Evolutionary conservation across 1,140 invertebrate species (phyloP).

Genomic region (Drosophila neocordata): DNA sequence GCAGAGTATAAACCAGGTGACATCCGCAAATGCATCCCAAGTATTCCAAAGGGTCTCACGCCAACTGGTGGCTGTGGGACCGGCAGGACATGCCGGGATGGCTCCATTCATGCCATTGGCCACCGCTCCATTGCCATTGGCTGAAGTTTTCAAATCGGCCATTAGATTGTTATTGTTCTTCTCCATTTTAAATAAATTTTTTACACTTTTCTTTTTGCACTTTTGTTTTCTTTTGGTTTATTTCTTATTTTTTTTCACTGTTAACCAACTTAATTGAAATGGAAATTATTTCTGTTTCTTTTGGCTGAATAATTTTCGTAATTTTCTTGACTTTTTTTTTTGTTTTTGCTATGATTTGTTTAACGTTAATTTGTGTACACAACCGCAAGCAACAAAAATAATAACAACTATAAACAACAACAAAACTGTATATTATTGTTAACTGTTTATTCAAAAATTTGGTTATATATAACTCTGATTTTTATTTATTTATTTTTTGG

Average conservation of each 20-base stretch:
- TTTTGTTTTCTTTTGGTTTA: constrained; percentile 29
- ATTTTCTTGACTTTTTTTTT: constrained; percentile 33
- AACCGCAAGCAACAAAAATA: constrained; percentile 45
- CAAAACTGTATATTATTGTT: constrained; percentile 27
- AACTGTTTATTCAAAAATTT: constrained; percentile 22
- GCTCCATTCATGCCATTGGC: constrained; percentile 4
- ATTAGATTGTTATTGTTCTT: constrained; percentile 67
- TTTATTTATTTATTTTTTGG: constrained; percentile 23
- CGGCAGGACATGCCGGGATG: neutral
- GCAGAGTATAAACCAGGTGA: constrained; percentile 86
- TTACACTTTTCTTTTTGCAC: constrained; percentile 23
- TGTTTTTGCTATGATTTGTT: constrained; percentile 1
- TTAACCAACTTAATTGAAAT: constrained; percentile 37
- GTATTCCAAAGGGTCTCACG: constrained; percentile 66
- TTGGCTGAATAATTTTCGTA: constrained; percentile 32
- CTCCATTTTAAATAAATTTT: constrained; percentile 41
- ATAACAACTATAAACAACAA: constrained; percentile 34
- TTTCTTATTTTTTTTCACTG: constrained; percentile 16
- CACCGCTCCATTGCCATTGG: constrained; percentile 49
- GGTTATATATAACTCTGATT: constrained; percentile 26
- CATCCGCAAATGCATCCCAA: constrained; percentile 84
- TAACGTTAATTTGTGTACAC: constrained; percentile 50
- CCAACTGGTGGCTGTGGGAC: constrained; percentile 34
- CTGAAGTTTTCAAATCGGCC: constrained; percentile 19
- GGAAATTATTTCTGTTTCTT: constrained; percentile 25